A percentile compares a stretch with the other conserved stretches of the same genome.
These are phyloP conservation scores for Menidia menidia DNA, from an alignment of 2,797 vertebrate species.

Conservation along the genomic window DNA sequence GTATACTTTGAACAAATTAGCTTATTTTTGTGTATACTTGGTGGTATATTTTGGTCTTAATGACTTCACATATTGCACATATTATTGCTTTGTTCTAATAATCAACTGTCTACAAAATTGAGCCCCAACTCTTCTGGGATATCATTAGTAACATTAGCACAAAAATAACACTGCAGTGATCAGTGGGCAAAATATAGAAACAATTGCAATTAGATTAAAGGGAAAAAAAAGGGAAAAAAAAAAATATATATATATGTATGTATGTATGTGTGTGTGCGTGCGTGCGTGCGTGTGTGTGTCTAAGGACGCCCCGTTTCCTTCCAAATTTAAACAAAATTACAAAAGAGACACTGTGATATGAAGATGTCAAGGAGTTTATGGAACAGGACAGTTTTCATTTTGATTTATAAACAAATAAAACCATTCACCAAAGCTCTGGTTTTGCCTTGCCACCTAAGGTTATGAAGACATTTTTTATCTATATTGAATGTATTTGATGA, in stretches of 20 bases:
- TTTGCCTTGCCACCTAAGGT: slow-evolving; percentile 83
- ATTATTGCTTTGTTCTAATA: slow-evolving; percentile 43
- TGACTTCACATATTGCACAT: slow-evolving; percentile 46
- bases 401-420: slow-evolving; percentile 85
- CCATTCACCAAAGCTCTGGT: slow-evolving; percentile 83
- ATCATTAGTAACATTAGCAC: slow-evolving; percentile 77
- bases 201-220: slow-evolving; percentile 57
- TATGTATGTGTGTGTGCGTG: too few relatives aligned
- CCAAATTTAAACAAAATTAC: slow-evolving; percentile 70
- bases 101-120: slow-evolving; percentile 36
- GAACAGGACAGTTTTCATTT: slow-evolving; percentile 83
- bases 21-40: background rate
- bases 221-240: slow-evolving; percentile 19
- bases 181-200: slow-evolving; percentile 55
- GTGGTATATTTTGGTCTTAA: slow-evolving; percentile 22
- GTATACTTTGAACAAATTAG: background rate
- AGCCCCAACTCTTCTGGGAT: slow-evolving; percentile 59
- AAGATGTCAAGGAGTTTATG: slow-evolving; percentile 83
- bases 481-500: slow-evolving; percentile 74
- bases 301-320: slow-evolving; percentile 61
- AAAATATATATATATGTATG: too few relatives aligned
- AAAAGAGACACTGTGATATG: slow-evolving; percentile 73
- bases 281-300: too few relatives aligned
- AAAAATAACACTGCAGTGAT: slow-evolving; percentile 63
- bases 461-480: slow-evolving; percentile 83